Evolutionary conservation across 37 sponge, comb jelly and placozoan species (phyloP), one percentile per base, ranked within the genome.

Genomic region (Tethya wilhelma): DNA sequence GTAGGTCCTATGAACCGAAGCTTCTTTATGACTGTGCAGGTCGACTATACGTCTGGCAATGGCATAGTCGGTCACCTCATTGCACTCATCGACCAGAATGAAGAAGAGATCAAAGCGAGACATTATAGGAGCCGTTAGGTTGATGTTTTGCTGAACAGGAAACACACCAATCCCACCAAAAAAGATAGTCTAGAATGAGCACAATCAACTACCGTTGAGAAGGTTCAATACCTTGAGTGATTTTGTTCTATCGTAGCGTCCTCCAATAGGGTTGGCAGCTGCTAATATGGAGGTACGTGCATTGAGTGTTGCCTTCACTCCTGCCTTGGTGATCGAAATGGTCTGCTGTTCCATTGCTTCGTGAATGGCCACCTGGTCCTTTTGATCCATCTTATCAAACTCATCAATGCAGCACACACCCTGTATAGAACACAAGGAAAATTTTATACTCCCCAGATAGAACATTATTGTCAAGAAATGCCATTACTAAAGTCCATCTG

Each of bases 261-360:
- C 99, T 57, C 99, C 99, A 59, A 96, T 84, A 25, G 99, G 99
- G 59, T 98, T 98, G 42, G 99, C 99, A 0, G 99, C 99, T 33
- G 99, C 99, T 29, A 98, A 78, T 38, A 98, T 96, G 64, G 94
- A 93, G 49, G 99, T 94, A 2, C 99, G 82, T 40, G 99, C 99
- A 70, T 98, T 98, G 30, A 98, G 93, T 23, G 95, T 96, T 4
- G 99, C 99, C 89, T 98, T 98, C 43, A 98, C 95, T n/a, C 99
- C 99, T 26, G 99, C 99, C 80, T 98, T 98, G 37, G 97, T 94
- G 75, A 98, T 96, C 74, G 99, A 98, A 39, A 98, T 96, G 71
- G 99, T 98, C 86, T 98, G 99, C 65, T 98, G 99, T 67, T 98
- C 99, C 99, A 98, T 98, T n/a, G 97, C 97, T 69, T 98, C 99